phyloP scores from a whole-genome alignment of 92 coral and sea anemone species.

The Micromussa lordhowensis region DNA sequence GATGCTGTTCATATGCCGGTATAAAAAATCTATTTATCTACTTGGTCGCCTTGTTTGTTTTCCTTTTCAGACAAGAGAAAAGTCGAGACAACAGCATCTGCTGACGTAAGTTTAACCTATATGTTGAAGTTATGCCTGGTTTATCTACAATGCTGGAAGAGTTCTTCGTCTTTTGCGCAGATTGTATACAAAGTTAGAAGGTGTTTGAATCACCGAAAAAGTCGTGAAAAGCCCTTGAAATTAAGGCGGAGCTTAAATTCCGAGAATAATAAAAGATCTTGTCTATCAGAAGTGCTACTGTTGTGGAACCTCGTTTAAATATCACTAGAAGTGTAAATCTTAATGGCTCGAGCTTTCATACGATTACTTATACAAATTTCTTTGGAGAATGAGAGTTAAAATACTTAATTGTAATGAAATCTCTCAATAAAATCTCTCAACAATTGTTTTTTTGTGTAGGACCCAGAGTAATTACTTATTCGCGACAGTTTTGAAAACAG shows the following conservation, averaged over 20 bases:
- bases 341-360: too few relatives aligned
- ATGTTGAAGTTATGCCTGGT: background rate
- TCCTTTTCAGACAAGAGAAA: slow-evolving; percentile 60
- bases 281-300: background rate
- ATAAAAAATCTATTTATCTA: too few relatives aligned
- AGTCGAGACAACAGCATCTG: slow-evolving; percentile 41
- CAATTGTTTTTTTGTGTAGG: background rate
- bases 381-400: background rate
- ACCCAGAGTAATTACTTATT: background rate
- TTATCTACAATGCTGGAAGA: background rate
- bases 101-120: slow-evolving; percentile 21
- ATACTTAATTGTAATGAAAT: background rate
- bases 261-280: background rate
- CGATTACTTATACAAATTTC: background rate
- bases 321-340: background rate
- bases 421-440: background rate
- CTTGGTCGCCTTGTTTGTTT: background rate
- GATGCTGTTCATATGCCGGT: background rate
- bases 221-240: background rate
- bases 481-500: background rate
- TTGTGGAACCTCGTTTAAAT: background rate
- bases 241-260: background rate
- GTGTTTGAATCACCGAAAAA: background rate
- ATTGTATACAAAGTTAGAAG: background rate
- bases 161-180: background rate